Evolutionary conservation across 2,888 invertebrate species (phyloP), one percentile per base, ranked within the genome.

Genomic region (Andrena hattorfiana): DNA sequence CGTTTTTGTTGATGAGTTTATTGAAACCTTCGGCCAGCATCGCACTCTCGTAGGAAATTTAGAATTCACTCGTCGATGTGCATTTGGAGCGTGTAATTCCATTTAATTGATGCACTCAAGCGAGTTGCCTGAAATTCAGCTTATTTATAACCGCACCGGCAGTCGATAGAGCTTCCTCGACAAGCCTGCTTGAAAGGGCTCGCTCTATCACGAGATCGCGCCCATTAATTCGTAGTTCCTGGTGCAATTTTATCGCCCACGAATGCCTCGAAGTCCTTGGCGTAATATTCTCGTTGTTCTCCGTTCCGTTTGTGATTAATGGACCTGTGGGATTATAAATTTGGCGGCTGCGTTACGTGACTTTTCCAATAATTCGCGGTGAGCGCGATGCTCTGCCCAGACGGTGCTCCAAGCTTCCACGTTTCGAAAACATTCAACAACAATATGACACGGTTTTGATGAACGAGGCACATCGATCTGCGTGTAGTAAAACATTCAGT

Each of bases 101-200:
- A 1, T 51, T 70, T 70, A 80, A 80, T 79, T 66, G 60, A 64
- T 16, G 66, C 59, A 16, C 64, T 64, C 64, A 7, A 66, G 60
- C 70, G 70, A 54, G 59, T 42, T 60, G 23, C n/a, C n/a, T 54
- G 51, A 64, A 80, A 49, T 49, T n/a, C 66, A n/a, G 3, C 10
- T 67, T 70, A 63, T 62, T 73, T 73, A 67, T 28, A 64, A 28
- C 49, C 10, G 49, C 48, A n/a, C n/a, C 16, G 28, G 23, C 2
- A 20, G 16, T 2, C 4, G 16, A 4, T 23, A 32, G 23, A 8
- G 23, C 10, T 23, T 23, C 1, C 10, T 54, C 51, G 54, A 56
- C 10, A 13, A 26, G 56, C 30, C 30, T 13, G 30, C 48, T 7
- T 42, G 42, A 30, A 30, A 23, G 23, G 8, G n/a, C 32, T 76